Evolutionary conservation across 1,140 invertebrate genomes (phyloP), one percentile per base, ranked within the genome.

Genomic region (Anthonomus grandis): DNA sequence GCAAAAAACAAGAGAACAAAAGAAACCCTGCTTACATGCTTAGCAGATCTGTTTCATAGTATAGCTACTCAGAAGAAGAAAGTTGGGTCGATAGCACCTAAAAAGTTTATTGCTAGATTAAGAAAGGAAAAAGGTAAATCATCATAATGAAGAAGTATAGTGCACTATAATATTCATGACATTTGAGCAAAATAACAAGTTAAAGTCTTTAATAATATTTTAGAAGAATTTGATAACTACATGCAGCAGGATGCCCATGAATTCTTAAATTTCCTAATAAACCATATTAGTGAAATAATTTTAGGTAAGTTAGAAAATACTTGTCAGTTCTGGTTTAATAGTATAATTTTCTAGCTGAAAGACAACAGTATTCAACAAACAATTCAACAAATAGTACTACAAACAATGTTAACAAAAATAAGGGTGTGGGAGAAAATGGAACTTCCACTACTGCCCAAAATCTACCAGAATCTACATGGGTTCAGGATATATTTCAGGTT

Each of bases 241-340:
- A 95, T 98, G 89, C 96, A 99, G 76, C 97, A 99, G 81, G 97
- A 99, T 87, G 97, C 97, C 39, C 97, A 99, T 75, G 97, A 99
- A 77, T 99, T 99, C 81, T 81, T 99, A 41, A 99, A 99, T 76
- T 99, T 98, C 76, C 81, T 99, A 41, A 92, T 99, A 44, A 99
- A 99, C 78, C 90, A 91, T 72, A 93, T 94, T 69, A 93, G 92
- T 78, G 91, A 93, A 80, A 92, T 92, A 62, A 90, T 98, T 65
- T 75, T 93, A 74, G 89, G 89, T 89, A 80, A 85, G 23, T 34
- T 3, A 9, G 18, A 45, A 45, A 5, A 21, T 45, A 24, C 27
- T 38, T 15, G 17, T 12, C 6, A 15, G 17, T n/a, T n/a, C 27
- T 18, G 46, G 25, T 45, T 42, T 55, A 51, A 10, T 18, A 41